Evolutionary conservation across 2,113 vertebrate genomes (phyloP).

Genomic region (Halcyon senegalensis): DNA sequence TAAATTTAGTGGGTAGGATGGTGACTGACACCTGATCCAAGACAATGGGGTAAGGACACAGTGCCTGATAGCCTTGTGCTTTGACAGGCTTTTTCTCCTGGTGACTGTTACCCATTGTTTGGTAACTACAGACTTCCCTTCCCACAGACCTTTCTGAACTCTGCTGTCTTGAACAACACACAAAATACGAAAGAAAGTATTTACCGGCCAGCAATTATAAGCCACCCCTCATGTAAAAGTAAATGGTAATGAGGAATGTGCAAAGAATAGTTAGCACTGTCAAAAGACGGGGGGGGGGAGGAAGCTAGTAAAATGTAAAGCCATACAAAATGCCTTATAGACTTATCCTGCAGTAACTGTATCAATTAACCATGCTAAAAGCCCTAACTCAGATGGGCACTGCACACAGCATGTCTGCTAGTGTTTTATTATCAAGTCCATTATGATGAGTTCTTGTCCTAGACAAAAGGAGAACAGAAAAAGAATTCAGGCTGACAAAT

Average conservation of each 20-base stretch:
- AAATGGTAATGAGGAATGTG: slow-evolving; percentile 69
- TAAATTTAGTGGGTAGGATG: slow-evolving; percentile 29
- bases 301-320: slow-evolving; percentile 69
- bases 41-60: slow-evolving; percentile 36
- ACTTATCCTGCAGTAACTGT: slow-evolving; percentile 80
- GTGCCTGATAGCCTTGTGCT: slow-evolving; percentile 24
- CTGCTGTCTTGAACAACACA: slow-evolving; percentile 69
- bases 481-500: slow-evolving; percentile 89
- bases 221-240: slow-evolving; percentile 76
- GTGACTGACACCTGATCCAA: slow-evolving; percentile 65
- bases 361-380: slow-evolving; percentile 84
- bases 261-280: slow-evolving; percentile 65
- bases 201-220: slow-evolving; percentile 77
- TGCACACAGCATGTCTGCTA: slow-evolving; percentile 79
- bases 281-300: slow-evolving; percentile 27
- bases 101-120: slow-evolving; percentile 71
- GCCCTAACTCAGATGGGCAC: slow-evolving; percentile 74
- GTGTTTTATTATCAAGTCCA: slow-evolving; percentile 81
- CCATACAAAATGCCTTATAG: slow-evolving; percentile 75
- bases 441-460: slow-evolving; percentile 82
- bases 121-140: slow-evolving; percentile 73
- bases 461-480: slow-evolving; percentile 84
- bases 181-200: slow-evolving; percentile 69
- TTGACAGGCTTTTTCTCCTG: slow-evolving; percentile 69
- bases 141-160: slow-evolving; percentile 78